phyloP scores from a whole-genome alignment of 1,140 invertebrate species.

The Brachionus calyciflorus region DNA sequence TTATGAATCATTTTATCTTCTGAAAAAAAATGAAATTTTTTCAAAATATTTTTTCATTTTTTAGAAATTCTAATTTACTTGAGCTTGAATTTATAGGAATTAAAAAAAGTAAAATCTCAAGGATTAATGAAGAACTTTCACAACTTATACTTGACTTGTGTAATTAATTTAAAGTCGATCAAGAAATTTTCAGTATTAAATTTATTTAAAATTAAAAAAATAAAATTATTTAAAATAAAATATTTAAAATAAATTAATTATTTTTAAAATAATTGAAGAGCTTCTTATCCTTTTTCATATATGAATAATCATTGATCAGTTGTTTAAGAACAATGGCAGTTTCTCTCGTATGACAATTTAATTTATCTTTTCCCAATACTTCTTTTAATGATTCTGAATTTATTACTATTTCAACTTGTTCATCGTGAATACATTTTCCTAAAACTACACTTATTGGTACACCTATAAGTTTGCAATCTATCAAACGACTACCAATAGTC shows the following conservation, averaged over 20 bases:
- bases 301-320: constrained; percentile 33
- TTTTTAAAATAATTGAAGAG: constrained; percentile 28
- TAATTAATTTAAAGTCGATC: too few relatives aligned
- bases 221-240: background rate
- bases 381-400: constrained; percentile 5
- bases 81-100: too few relatives aligned
- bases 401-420: constrained; percentile 27
- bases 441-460: constrained; percentile 17
- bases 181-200: background rate
- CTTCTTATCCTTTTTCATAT: constrained; percentile 40
- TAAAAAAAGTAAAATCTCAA: too few relatives aligned
- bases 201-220: background rate
- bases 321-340: constrained; percentile 24
- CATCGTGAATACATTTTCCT: constrained; percentile 37
- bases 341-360: constrained; percentile 37
- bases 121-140: too few relatives aligned
- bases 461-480: constrained; percentile 13
- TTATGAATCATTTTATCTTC: too few relatives aligned
- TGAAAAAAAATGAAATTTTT: too few relatives aligned
- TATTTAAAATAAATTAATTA: constrained; percentile 20
- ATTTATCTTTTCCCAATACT: background rate
- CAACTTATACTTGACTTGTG: too few relatives aligned
- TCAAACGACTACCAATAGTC: constrained; percentile 41
- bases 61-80: too few relatives aligned
- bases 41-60: too few relatives aligned